Evolutionary conservation across 2,113 vertebrate genomes (phyloP).

Genomic region (Pseudorectes ferrugineus): DNA sequence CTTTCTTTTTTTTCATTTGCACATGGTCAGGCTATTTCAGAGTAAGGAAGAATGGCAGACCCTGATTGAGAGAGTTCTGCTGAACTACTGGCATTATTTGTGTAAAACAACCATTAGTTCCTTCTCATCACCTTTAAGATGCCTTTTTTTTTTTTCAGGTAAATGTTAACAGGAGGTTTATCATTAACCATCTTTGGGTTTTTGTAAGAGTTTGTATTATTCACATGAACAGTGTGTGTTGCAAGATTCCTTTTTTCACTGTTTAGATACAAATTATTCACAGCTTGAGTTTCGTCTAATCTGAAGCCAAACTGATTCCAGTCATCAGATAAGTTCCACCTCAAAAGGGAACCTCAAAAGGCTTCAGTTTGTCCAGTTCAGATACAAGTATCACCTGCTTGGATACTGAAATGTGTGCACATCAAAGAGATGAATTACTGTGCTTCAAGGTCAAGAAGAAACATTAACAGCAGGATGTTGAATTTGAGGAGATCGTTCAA

Average conservation of each 20-base stretch:
- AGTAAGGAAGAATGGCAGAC: not conserved
- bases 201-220: not conserved
- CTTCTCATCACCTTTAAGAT: not conserved
- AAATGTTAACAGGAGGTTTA: not conserved
- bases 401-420: not conserved
- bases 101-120: not conserved
- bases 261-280: not conserved
- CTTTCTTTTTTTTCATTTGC: not conserved
- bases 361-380: not conserved
- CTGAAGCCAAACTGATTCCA: not conserved
- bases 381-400: not conserved
- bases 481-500: not conserved
- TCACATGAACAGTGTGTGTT: not conserved
- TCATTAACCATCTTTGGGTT: not conserved
- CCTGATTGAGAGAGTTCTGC: not conserved
- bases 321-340: not conserved
- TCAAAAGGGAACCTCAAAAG: not conserved
- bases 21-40: not conserved
- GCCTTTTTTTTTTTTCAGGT: not conserved
- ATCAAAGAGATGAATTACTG: not conserved
- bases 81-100: not conserved
- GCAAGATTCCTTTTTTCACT: not conserved
- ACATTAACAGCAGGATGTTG: not conserved
- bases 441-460: not conserved
- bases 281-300: not conserved